Conservation (phyloP, 2,113 vertebrate species). For the Syngnathus scovelli region DNA sequence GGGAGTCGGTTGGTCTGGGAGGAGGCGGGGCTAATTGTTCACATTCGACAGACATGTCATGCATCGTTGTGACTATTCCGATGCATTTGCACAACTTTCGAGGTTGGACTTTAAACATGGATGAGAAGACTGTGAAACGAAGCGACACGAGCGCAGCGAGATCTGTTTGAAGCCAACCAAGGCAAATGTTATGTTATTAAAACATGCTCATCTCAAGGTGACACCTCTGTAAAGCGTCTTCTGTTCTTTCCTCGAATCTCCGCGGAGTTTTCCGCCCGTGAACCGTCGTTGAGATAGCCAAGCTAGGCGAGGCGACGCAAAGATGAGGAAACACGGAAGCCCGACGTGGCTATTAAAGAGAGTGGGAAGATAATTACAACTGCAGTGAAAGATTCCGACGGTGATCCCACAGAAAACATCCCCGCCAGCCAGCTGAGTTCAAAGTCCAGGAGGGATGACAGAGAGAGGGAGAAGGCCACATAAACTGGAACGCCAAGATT, state of each 20-base stretch:
- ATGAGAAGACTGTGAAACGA: slow-evolving; percentile 8
- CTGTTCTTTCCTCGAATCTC: slow-evolving; percentile 24
- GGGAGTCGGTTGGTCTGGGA: background rate
- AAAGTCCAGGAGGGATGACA: slow-evolving; percentile 59
- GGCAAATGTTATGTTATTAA: slow-evolving; percentile 33
- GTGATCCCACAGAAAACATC: slow-evolving; percentile 64
- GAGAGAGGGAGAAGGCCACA: slow-evolving; percentile 34
- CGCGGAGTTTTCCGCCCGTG: slow-evolving; percentile 28
- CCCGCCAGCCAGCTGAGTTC: slow-evolving; percentile 73
- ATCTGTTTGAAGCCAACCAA: slow-evolving; percentile 17
- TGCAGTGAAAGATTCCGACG: slow-evolving; percentile 63
- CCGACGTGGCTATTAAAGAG: slow-evolving; percentile 38
- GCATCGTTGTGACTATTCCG: no score
- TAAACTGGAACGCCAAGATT: slow-evolving; percentile 18
- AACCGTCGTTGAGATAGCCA: slow-evolving; percentile 30
- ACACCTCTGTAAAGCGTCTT: slow-evolving; percentile 25
- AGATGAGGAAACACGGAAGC: slow-evolving; percentile 17
- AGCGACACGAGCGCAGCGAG: slow-evolving; percentile 8
- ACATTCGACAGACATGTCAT: background rate
- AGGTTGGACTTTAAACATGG: slow-evolving; percentile 1
- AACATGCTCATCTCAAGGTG: slow-evolving; percentile 53
- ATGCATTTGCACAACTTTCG: background rate
- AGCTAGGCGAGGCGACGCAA: background rate
- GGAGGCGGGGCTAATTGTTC: background rate
- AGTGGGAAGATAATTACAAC: slow-evolving; percentile 66